phyloP scores from a whole-genome alignment of 2,113 vertebrate genomes.

The Colius striatus region DNA sequence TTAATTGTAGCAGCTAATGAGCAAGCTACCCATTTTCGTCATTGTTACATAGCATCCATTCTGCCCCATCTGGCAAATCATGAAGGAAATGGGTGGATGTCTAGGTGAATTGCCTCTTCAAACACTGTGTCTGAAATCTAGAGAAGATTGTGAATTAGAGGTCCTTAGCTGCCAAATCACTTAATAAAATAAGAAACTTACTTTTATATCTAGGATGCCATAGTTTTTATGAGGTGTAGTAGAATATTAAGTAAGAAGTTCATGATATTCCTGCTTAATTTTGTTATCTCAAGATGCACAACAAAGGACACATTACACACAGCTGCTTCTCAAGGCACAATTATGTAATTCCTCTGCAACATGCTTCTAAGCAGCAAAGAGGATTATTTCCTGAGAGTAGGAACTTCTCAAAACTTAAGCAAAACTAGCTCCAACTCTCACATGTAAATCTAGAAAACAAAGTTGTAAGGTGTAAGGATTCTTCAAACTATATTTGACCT shows the following conservation, averaged over 20 bases:
- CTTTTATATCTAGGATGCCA: background rate
- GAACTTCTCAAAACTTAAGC: background rate
- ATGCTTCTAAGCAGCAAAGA: background rate
- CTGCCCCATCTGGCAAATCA: background rate
- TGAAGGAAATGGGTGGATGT: background rate
- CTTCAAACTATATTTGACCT: background rate
- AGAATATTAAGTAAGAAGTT: conserved; percentile 26
- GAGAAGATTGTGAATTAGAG: background rate
- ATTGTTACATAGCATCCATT: background rate
- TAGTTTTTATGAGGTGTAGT: conserved; percentile 17
- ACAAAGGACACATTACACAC: background rate
- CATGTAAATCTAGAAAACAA: background rate
- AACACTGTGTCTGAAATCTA: background rate
- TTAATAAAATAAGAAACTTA: conserved; percentile 7
- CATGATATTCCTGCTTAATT: background rate
- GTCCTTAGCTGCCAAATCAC: background rate
- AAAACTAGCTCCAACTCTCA: background rate
- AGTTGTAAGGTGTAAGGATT: background rate
- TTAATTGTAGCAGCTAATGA: background rate
- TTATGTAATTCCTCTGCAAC: background rate
- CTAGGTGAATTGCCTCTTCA: background rate
- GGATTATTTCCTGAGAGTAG: background rate
- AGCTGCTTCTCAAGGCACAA: background rate
- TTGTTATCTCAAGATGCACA: background rate
- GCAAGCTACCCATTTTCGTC: background rate